phyloP scores from a whole-genome alignment of 2,888 invertebrate species.

The Dascillus cervinus region DNA sequence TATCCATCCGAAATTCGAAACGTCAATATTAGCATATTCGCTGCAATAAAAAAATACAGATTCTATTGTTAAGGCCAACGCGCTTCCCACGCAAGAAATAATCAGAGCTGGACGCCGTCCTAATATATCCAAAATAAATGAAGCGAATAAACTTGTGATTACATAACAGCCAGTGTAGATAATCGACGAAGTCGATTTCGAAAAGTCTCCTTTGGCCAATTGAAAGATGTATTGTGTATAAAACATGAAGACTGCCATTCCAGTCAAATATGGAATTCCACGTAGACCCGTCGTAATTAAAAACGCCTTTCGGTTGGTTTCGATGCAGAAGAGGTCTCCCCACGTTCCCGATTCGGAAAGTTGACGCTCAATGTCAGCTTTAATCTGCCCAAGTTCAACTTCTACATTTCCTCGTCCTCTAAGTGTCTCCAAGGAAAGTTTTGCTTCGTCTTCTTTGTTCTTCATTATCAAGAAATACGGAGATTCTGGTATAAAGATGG shows the following conservation, averaged over 20 bases:
- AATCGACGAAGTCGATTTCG: conserved; percentile 47
- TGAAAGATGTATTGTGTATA: conserved; percentile 55
- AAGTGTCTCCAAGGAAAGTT: conserved; percentile 47
- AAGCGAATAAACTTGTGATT: conserved; percentile 48
- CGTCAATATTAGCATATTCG: conserved; percentile 27
- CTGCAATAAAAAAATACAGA: conserved; percentile 40
- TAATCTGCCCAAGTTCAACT: conserved; percentile 37
- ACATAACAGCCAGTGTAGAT: conserved; percentile 49
- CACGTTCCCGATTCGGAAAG: conserved; percentile 45
- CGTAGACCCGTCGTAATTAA: conserved; percentile 51
- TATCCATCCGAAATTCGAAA: conserved; percentile 34
- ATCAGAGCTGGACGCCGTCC: conserved; percentile 56
- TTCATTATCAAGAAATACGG: conserved; percentile 44
- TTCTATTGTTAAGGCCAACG: conserved; percentile 33
- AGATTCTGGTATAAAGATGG: conserved; percentile 58
- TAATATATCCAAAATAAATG: conserved; percentile 51
- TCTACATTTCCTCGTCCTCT: conserved; percentile 46
- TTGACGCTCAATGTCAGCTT: conserved; percentile 30
- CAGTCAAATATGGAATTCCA: conserved; percentile 53
- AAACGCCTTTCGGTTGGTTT: conserved; percentile 53
- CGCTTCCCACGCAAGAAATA: conserved; percentile 41
- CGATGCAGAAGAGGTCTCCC: conserved; percentile 46
- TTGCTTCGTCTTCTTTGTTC: conserved; percentile 39
- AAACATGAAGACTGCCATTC: conserved; percentile 52
- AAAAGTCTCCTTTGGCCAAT: conserved; percentile 35